These are phyloP conservation scores for Serilophus lunatus DNA, from an alignment of 2,113 vertebrate species.

Conservation along the genomic window DNA sequence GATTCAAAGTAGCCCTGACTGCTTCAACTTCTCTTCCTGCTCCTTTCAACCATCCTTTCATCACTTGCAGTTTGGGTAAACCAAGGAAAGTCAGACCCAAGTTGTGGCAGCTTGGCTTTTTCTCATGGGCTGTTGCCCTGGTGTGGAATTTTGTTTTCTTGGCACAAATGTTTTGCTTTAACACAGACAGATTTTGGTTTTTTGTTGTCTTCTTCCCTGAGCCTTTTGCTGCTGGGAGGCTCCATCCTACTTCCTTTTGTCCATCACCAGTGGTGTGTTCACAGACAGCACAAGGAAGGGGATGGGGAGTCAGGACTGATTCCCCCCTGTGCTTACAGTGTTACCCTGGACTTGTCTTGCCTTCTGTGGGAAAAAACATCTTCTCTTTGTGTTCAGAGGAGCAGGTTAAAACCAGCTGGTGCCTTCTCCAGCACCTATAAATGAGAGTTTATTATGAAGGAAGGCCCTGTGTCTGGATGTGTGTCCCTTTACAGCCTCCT, in stretches of 20 bases:
- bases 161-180: neutral
- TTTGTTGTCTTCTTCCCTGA: neutral
- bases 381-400: neutral
- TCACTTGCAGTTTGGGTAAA: neutral
- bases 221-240: neutral
- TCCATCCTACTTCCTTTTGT: neutral
- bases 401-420: neutral
- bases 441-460: neutral
- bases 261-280: neutral
- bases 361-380: neutral
- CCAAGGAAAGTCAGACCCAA: neutral
- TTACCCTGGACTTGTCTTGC: neutral
- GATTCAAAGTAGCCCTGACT: neutral
- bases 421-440: neutral
- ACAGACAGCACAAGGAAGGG: neutral
- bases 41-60: neutral
- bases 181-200: neutral
- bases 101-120: neutral
- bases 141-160: neutral
- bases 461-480: rapidly evolving
- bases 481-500: neutral
- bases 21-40: neutral
- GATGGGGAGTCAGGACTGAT: neutral
- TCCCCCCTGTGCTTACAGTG: neutral
- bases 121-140: neutral